A percentile compares a stretch with the other conserved stretches of the same genome.
These are phyloP conservation scores for Dromiciops gliroides DNA, from an alignment of 2,113 vertebrate genomes.

Conservation along the genomic window DNA sequence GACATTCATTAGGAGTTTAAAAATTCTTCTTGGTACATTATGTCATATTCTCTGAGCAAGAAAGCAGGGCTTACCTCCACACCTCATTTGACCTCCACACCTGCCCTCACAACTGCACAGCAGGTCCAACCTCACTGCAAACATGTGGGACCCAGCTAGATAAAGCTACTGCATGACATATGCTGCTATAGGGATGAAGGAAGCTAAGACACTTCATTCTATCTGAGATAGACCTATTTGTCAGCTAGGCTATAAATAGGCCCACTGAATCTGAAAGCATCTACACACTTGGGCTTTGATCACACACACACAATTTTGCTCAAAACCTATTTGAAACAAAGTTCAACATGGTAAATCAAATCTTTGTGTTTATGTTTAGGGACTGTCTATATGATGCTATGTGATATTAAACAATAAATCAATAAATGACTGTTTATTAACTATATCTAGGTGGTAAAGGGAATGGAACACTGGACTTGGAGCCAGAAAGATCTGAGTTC, in stretches of 20 bases:
- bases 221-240: background rate
- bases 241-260: background rate
- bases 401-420: background rate
- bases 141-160: background rate
- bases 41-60: background rate
- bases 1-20: constrained; percentile 15
- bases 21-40: constrained; percentile 14
- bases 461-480: background rate
- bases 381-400: background rate
- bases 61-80: background rate
- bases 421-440: background rate
- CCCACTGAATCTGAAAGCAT: background rate
- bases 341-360: background rate
- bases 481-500: background rate
- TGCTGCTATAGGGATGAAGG: background rate
- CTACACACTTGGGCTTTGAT: background rate
- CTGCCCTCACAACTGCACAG: background rate
- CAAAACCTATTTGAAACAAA: constrained; percentile 51
- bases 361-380: background rate
- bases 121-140: background rate
- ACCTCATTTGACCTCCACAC: background rate
- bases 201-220: background rate
- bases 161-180: background rate
- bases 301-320: background rate
- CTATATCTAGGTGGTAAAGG: background rate